Conservation (phyloP, 2,113 vertebrate species). For the Bos indicus region DNA sequence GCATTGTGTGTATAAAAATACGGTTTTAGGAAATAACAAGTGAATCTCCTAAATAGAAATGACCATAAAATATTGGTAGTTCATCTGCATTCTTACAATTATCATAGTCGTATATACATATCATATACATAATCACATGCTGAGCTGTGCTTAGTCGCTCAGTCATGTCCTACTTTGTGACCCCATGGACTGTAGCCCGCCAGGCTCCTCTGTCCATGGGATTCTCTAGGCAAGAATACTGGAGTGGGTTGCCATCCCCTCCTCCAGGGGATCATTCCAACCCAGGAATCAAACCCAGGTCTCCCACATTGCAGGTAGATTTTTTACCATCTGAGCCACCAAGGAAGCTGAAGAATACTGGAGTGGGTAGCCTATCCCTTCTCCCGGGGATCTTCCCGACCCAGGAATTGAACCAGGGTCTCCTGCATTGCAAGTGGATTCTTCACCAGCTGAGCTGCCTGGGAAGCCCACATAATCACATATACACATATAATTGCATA, state of each 20-base stretch:
- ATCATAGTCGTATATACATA: not conserved
- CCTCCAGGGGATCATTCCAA: not conserved
- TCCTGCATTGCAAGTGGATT: not conserved
- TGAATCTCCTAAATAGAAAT: not conserved
- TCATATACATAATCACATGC: not conserved
- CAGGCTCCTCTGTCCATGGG: not conserved
- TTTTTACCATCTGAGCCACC: not conserved
- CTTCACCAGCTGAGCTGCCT: not conserved
- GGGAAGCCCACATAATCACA: not conserved
- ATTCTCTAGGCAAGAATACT: not conserved
- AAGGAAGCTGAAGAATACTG: not conserved
- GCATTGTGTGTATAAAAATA: not conserved
- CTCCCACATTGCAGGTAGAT: not conserved
- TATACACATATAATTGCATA: not conserved
- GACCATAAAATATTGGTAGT: not conserved
- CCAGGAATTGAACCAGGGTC: not conserved
- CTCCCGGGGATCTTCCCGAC: fast-evolving
- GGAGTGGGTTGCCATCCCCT: not conserved
- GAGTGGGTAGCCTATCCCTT: not conserved
- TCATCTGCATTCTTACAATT: not conserved
- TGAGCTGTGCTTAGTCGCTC: not conserved
- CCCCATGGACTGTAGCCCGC: not conserved
- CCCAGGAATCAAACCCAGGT: not conserved
- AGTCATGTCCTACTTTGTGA: not conserved
- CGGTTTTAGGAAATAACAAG: not conserved